Conservation (phyloP, 2,113 vertebrate species). For the Petrocephalus microphthalmus region DNA sequence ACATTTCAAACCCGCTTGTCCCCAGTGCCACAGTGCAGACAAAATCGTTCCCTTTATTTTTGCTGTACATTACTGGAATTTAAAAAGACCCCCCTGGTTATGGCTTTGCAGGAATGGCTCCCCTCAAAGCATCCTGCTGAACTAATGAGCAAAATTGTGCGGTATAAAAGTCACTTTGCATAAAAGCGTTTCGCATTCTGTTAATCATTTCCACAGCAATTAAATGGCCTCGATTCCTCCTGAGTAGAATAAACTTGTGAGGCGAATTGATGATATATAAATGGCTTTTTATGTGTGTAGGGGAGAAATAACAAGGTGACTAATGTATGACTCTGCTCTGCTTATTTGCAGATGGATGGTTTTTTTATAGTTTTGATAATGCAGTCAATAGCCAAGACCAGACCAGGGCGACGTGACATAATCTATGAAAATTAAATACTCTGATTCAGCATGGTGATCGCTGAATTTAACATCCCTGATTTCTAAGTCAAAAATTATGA, state of each 20-base stretch:
- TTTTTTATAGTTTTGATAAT: neutral
- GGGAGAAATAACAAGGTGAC: constrained; percentile 24
- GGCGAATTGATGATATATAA: neutral
- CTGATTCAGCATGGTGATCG: neutral
- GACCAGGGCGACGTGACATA: neutral
- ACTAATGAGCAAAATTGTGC: neutral
- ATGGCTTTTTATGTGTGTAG: neutral
- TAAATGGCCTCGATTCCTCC: neutral
- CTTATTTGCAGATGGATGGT: neutral
- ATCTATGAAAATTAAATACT: neutral
- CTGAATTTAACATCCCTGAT: neutral
- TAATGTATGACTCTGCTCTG: neutral
- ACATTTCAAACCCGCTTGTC: neutral
- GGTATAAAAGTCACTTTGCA: neutral
- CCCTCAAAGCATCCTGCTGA: neutral
- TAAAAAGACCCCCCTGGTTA: neutral
- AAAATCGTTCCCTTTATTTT: neutral
- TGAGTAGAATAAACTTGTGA: neutral
- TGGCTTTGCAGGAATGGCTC: neutral
- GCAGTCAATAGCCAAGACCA: neutral
- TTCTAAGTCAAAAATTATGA: neutral
- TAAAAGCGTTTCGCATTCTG: neutral
- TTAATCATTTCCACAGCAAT: neutral
- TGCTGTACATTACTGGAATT: neutral
- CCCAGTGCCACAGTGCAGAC: neutral